phyloP scores from a whole-genome alignment of 1,140 invertebrate genomes.

The Procambarus virginalis region DNA sequence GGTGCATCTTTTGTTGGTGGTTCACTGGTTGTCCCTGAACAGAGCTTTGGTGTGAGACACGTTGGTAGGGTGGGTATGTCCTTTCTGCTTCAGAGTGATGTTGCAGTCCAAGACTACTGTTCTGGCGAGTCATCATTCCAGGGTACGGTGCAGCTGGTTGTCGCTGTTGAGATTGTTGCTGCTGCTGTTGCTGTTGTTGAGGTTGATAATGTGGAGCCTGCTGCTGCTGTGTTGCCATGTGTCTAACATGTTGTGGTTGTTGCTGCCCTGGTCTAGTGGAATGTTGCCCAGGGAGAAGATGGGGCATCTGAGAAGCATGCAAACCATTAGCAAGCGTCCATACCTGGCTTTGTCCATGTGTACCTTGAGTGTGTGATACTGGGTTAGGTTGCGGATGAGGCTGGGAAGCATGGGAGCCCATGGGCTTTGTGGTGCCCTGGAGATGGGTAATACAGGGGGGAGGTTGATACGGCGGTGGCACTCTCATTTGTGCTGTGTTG shows the following conservation, averaged over 20 bases:
- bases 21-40: constrained; percentile 15
- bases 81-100: constrained; percentile 38
- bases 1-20: constrained; percentile 39
- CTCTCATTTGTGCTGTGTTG: constrained; percentile 36
- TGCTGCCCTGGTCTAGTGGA: constrained; percentile 37
- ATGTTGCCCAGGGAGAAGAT: constrained; percentile 46
- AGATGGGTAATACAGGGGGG: constrained; percentile 52
- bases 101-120: constrained; percentile 64
- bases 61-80: constrained; percentile 67
- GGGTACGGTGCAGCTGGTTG: constrained; percentile 35
- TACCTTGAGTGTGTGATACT: constrained; percentile 11
- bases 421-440: constrained; percentile 8
- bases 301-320: constrained; percentile 56
- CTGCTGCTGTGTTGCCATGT: constrained; percentile 25
- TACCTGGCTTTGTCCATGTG: constrained; percentile 24
- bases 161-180: constrained; percentile 37
- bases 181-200: neutral
- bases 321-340: constrained; percentile 49
- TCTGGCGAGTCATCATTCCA: constrained; percentile 68
- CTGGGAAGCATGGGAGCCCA: constrained; percentile 34
- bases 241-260: constrained; percentile 29
- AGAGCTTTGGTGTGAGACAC: constrained; percentile 59
- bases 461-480: constrained; percentile 69
- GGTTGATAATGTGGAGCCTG: constrained; percentile 2
- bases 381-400: constrained; percentile 26